A percentile compares a stretch with the other conserved stretches of the same genome.
phyloP scores from a whole-genome alignment of 64 coral and sea anemone genomes.

The Montipora efflorescens region DNA sequence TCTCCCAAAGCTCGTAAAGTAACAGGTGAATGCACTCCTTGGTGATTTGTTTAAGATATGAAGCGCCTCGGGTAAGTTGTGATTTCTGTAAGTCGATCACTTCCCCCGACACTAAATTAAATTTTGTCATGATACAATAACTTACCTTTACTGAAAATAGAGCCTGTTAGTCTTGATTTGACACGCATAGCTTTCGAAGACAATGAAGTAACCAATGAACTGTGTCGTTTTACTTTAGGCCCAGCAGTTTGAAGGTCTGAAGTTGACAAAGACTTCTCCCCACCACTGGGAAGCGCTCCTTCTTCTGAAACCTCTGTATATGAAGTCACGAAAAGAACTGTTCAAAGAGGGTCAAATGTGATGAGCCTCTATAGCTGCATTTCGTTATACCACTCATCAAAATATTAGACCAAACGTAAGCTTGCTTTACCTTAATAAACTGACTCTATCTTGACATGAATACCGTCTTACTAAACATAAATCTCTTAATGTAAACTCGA shows the following conservation, averaged over 20 bases:
- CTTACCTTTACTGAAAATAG: slow-evolving; percentile 92
- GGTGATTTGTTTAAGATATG: no score
- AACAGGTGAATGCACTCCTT: no score
- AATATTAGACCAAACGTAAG: no score
- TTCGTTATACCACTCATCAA: no score
- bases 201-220: slow-evolving; percentile 73
- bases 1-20: no score
- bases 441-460: no score
- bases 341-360: neutral
- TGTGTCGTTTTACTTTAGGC: slow-evolving; percentile 81
- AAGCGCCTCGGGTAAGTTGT: no score
- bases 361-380: neutral
- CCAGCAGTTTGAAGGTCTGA: slow-evolving; percentile 52
- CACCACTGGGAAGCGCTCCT: neutral
- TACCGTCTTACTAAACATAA: no score
- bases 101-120: neutral
- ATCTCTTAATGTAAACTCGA: no score
- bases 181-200: slow-evolving; percentile 81
- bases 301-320: neutral
- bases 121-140: neutral
- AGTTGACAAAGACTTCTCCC: slow-evolving; percentile 42
- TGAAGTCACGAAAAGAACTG: neutral
- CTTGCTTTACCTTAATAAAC: no score
- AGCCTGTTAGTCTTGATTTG: slow-evolving; percentile 78
- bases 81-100: no score